Percentiles rank a stretch among this genome's conserved stretches.
Conservation (phyloP, 2,113 vertebrate genomes). For the Grammomys dolichurus region DNA sequence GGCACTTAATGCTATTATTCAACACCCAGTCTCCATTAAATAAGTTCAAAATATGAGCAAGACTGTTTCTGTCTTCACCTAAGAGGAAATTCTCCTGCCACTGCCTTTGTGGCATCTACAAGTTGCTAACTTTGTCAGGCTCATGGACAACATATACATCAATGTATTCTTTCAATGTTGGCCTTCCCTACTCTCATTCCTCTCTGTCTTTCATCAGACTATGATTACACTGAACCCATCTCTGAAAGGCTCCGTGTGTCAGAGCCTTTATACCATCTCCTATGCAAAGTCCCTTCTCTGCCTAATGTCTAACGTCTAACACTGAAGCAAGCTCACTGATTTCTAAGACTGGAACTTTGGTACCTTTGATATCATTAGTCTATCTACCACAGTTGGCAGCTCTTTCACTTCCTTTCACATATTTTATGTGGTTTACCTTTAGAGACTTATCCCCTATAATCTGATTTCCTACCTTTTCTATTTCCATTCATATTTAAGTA, state of each 20-base stretch:
- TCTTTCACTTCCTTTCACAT: background rate
- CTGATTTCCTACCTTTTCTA: background rate
- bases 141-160: background rate
- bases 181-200: background rate
- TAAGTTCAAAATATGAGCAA: background rate
- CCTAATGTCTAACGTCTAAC: background rate
- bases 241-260: background rate
- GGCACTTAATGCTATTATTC: background rate
- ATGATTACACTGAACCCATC: background rate
- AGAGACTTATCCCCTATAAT: background rate
- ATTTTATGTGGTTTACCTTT: background rate
- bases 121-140: background rate
- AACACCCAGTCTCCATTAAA: background rate
- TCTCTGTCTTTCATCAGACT: background rate
- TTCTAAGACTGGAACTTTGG: background rate
- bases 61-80: background rate
- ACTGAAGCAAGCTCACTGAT: background rate
- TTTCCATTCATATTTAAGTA: background rate
- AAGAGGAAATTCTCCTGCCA: background rate
- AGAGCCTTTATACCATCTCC: background rate
- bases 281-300: background rate
- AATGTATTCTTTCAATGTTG: background rate
- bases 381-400: background rate
- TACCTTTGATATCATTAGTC: background rate
- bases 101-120: background rate